Conservation (phyloP, 2,888 invertebrate genomes). For the Cheilosia pagana region DNA sequence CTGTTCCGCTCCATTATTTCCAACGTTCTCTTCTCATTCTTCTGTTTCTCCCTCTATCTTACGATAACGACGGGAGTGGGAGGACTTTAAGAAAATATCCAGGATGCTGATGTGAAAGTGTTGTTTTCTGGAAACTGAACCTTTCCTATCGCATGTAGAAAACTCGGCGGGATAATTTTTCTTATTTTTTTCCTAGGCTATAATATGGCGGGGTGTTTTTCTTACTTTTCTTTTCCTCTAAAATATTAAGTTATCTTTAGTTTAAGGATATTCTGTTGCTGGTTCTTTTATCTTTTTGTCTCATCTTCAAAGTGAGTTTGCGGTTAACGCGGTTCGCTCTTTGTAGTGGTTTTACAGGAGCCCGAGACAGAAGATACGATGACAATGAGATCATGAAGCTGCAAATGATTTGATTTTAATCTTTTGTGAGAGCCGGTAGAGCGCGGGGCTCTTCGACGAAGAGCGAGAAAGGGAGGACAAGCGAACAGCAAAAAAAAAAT, state of each 20-base stretch:
- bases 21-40: constrained; percentile 15
- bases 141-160: constrained; percentile 8
- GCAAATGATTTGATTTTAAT: constrained; percentile 52
- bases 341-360: constrained; percentile 8
- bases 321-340: constrained; percentile 16
- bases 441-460: background rate
- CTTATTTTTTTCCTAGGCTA: background rate
- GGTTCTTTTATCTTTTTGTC: constrained; percentile 4
- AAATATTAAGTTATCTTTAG: constrained; percentile 37
- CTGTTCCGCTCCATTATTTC: constrained; percentile 52
- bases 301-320: constrained; percentile 4
- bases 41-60: background rate
- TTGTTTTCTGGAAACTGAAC: constrained; percentile 23
- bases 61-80: constrained; percentile 16
- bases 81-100: constrained; percentile 52
- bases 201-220: background rate
- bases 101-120: constrained; percentile 46
- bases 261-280: constrained; percentile 18
- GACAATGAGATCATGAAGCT: constrained; percentile 50
- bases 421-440: background rate
- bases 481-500: background rate
- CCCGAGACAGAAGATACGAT: background rate
- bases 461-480: background rate
- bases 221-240: background rate
- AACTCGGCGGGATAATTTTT: background rate